Conservation (phyloP, 2,888 invertebrate species). For the Neelides folsomi region DNA sequence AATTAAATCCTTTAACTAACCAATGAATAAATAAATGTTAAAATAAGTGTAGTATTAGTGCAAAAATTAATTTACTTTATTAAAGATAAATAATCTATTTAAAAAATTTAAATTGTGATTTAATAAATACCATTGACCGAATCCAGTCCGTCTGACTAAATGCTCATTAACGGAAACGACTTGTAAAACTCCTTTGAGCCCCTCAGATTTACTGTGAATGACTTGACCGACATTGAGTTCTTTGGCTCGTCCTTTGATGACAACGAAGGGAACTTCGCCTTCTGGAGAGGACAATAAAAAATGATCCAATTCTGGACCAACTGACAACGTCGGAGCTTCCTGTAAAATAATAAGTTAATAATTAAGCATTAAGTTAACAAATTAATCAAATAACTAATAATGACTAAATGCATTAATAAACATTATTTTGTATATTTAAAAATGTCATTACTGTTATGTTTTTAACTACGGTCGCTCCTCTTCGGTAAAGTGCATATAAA, state of each 20-base stretch:
- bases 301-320: slow-evolving; percentile 19
- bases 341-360: slow-evolving; percentile 6
- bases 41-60: slow-evolving; percentile 8
- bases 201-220: slow-evolving; percentile 22
- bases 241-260: slow-evolving; percentile 22
- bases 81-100: slow-evolving; percentile 3
- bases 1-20: too few species aligned
- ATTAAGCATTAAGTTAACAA: too few species aligned
- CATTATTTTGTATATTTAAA: too few species aligned
- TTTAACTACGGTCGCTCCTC: slow-evolving; percentile 17
- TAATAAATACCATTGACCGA: slow-evolving; percentile 24
- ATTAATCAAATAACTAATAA: too few species aligned
- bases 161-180: slow-evolving; percentile 28
- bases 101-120: neutral
- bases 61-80: slow-evolving; percentile 9
- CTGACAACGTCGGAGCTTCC: slow-evolving; percentile 25
- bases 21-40: neutral
- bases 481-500: slow-evolving; percentile 19
- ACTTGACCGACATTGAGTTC: slow-evolving; percentile 13
- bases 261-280: slow-evolving; percentile 17
- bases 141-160: slow-evolving; percentile 23
- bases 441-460: slow-evolving; percentile 15
- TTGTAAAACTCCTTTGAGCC: slow-evolving; percentile 25
- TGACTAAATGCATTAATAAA: too few species aligned
- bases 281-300: slow-evolving; percentile 11